Evolutionary conservation across 1,140 invertebrate species (phyloP), one percentile per base, ranked within the genome.

Genomic region (Venustaconcha ellipsiformis): DNA sequence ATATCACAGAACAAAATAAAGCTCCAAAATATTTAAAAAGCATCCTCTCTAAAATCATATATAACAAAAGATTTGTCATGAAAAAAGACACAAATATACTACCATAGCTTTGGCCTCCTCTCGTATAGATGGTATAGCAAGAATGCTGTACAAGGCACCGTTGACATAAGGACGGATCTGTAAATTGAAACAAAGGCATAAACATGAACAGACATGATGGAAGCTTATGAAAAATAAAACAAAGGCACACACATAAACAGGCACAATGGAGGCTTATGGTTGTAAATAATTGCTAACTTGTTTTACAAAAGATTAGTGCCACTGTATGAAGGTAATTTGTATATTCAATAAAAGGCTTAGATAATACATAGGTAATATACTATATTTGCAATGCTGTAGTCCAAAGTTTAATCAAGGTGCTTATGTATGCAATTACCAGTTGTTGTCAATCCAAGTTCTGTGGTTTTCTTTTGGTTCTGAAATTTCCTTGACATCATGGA

Each of bases 91-190:
- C 58, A 55, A 15, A 30, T 55, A n/a, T 59, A 58, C 57, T 72
- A 89, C 90, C 72, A 92, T 90, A 65, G 89, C 89, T 67, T 89
- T 91, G 6, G 92, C 92, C 75, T 92, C 91, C 67, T 92, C 90
- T 72, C 92, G 88, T 15, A 93, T 92, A 17, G 88, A 81, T 14
- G 90, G 89, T 78, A 92, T 91, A 2, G 88, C 89, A 30, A 93
- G 81, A 73, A 93, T 92, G 85, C 92, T 93, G 83, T 92, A 93
- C 57, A 93, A 83, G 15, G 92, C 90, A 57, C 92, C 92, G 85
- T 93, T 93, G 17, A 93, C 89, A 83, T 93, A 93, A 0, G 92
- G 92, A 20, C 92, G 84, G 64, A 92, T 91, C 92, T 93, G 79
- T 37, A 84, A 82, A 48, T 18, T 58, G 15, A 17, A 26, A 62